A percentile compares a stretch with the other conserved stretches of the same genome.
Conservation (phyloP, 2,797 vertebrate genomes). For the Galagoides demidoff region DNA sequence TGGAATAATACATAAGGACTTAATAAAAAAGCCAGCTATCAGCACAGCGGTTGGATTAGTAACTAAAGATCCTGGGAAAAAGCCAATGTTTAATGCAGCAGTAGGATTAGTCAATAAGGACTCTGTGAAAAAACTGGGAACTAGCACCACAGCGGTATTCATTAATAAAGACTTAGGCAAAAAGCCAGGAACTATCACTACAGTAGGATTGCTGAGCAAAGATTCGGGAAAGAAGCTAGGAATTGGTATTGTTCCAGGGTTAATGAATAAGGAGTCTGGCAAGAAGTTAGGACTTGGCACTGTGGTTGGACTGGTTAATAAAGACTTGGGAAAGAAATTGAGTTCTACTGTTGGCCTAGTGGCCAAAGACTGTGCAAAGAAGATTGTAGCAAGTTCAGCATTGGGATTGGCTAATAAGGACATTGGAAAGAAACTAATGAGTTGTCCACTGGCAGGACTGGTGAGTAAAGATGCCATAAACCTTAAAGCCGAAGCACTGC, state of each 20-base stretch:
- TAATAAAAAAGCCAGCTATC: constrained; percentile 85
- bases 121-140: constrained; percentile 86
- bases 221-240: constrained; percentile 86
- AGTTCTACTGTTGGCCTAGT: constrained; percentile 79
- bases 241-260: constrained; percentile 81
- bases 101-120: constrained; percentile 86
- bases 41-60: constrained; percentile 77
- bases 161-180: constrained; percentile 87
- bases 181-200: constrained; percentile 84
- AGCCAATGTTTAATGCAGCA: constrained; percentile 75
- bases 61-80: constrained; percentile 83
- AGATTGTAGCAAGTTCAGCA: constrained; percentile 73
- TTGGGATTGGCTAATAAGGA: constrained; percentile 83
- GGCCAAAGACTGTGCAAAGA: constrained; percentile 82
- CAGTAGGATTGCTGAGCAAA: constrained; percentile 86
- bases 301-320: constrained; percentile 85
- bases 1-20: constrained; percentile 85
- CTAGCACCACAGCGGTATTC: constrained; percentile 84
- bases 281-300: constrained; percentile 87
- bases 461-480: constrained; percentile 82
- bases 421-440: constrained; percentile 85
- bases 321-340: constrained; percentile 86
- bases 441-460: constrained; percentile 78
- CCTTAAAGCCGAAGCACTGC: constrained; percentile 83
- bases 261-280: constrained; percentile 85